These are phyloP conservation scores for Chloroceryle amazona DNA, from an alignment of 2,797 vertebrate species.

Conservation along the genomic window DNA sequence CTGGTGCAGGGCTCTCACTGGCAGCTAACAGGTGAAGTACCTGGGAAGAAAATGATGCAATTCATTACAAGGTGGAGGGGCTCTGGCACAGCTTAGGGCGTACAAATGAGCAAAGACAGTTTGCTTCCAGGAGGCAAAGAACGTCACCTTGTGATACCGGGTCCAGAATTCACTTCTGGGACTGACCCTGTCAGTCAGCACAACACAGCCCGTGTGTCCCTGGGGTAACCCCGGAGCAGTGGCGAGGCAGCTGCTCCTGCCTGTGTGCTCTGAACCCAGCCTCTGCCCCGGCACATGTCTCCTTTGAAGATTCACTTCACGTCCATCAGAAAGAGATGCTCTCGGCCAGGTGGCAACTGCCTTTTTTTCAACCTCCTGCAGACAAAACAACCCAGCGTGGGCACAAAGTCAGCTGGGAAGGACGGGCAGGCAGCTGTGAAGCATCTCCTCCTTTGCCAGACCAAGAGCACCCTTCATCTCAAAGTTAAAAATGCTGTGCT, in stretches of 20 bases:
- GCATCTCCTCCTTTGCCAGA: not conserved
- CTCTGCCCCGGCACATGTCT: not conserved
- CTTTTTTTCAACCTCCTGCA: not conserved
- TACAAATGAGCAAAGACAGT: not conserved
- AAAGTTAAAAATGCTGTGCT: not conserved
- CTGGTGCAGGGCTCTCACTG: not conserved
- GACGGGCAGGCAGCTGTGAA: not conserved
- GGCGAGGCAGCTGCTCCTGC: not conserved
- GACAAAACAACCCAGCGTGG: not conserved
- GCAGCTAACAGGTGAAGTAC: not conserved
- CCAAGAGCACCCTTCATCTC: not conserved
- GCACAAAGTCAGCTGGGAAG: not conserved
- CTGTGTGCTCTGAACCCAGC: too few relatives aligned
- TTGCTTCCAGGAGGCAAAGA: not conserved
- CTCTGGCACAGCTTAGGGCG: not conserved
- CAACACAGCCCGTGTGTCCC: accelerated
- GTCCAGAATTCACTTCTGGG: not conserved
- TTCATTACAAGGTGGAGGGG: not conserved
- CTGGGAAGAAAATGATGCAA: not conserved
- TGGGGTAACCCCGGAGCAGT: accelerated
- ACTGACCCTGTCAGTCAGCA: not conserved
- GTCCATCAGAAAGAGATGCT: not conserved
- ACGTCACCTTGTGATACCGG: accelerated
- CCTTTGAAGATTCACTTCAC: not conserved
- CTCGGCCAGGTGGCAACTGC: not conserved